phyloP scores from a whole-genome alignment of 2,888 invertebrate species.

The Sepiola atlantica region DNA sequence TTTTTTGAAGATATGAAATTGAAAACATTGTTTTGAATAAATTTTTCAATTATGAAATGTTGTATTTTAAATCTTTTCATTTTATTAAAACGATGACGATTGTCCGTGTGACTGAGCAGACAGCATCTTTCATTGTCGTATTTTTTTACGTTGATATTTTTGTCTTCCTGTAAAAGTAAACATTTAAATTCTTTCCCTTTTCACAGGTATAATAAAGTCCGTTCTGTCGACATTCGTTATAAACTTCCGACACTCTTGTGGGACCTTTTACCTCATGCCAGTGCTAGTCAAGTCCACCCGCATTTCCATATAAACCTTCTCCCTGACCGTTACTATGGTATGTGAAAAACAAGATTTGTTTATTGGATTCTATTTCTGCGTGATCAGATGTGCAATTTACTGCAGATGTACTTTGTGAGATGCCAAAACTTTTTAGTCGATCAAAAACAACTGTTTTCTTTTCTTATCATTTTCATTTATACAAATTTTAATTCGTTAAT shows the following conservation, averaged over 20 bases:
- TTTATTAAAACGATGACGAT: neutral
- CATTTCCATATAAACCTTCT: conserved; percentile 75
- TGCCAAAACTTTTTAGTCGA: too few species aligned
- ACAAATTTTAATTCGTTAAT: too few species aligned
- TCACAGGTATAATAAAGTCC: conserved; percentile 68
- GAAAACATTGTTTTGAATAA: too few species aligned
- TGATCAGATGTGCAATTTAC: too few species aligned
- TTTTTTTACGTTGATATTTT: neutral
- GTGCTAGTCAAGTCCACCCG: conserved; percentile 77
- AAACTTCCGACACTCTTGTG: conserved; percentile 74
- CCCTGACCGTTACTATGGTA: conserved; percentile 72
- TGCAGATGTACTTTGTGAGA: too few species aligned
- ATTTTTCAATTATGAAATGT: too few species aligned
- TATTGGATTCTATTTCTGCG: too few species aligned
- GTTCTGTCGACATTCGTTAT: conserved; percentile 59
- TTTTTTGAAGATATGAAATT: too few species aligned
- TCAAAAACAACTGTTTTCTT: too few species aligned
- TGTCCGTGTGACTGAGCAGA: too few species aligned
- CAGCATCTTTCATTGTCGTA: neutral
- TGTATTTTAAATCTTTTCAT: neutral
- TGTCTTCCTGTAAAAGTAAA: neutral
- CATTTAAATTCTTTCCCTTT: neutral
- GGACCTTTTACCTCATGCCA: conserved; percentile 76
- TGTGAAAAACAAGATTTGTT: neutral
- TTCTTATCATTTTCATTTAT: too few species aligned